Percentiles rank a stretch among this genome's conserved stretches.
Conservation (phyloP, 2,797 vertebrate genomes). For the Prunella strophiata region DNA sequence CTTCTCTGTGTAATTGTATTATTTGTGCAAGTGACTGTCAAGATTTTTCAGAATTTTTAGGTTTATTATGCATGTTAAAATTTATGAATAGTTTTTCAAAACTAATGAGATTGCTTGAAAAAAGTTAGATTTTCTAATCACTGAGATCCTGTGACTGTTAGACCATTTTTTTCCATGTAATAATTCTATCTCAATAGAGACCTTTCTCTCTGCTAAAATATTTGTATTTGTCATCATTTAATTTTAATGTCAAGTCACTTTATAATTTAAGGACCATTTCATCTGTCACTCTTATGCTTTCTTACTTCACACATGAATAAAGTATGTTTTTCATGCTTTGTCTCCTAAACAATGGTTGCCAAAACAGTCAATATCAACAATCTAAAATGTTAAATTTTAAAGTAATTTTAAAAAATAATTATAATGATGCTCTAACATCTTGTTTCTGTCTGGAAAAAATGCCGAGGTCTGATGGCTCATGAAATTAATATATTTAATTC, state of each 20-base stretch:
- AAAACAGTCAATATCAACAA: background rate
- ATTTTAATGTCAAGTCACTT: background rate
- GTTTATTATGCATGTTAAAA: background rate
- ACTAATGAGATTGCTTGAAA: background rate
- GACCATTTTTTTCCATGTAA: background rate
- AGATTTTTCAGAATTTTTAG: conserved; percentile 13
- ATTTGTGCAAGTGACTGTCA: conserved; percentile 3
- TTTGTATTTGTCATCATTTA: conserved; percentile 24
- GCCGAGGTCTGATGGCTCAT: background rate
- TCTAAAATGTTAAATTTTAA: background rate
- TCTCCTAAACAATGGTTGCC: background rate
- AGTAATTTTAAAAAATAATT: background rate
- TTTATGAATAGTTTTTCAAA: background rate
- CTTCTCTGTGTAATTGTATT: background rate
- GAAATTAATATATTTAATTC: background rate
- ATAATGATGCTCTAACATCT: background rate
- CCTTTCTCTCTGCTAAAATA: conserved; percentile 20
- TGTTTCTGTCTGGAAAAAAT: background rate
- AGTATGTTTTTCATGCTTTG: background rate
- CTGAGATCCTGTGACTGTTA: background rate
- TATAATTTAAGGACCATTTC: background rate
- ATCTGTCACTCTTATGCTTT: background rate
- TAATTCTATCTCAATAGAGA: background rate
- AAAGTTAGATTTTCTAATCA: background rate
- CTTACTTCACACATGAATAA: background rate